Percentiles rank a stretch among this genome's conserved stretches.
Evolutionary conservation across 2,888 invertebrate genomes (phyloP).

Genomic region (Smittia aterrima): DNA sequence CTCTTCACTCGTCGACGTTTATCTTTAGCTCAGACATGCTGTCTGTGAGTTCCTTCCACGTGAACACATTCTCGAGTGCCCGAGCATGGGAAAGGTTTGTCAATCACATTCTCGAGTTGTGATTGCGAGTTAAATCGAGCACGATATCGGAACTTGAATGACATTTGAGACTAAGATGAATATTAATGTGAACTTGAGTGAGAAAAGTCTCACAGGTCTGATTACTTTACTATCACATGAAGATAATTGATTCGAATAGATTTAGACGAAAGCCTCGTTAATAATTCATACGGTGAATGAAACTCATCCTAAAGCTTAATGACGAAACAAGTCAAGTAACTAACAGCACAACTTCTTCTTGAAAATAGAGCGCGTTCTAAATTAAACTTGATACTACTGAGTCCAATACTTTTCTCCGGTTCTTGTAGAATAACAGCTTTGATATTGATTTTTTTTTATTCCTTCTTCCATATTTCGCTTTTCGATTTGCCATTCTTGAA

Average conservation of each 20-base stretch:
- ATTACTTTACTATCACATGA: background rate
- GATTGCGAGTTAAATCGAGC: background rate
- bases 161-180: background rate
- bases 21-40: background rate
- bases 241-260: too few relatives aligned
- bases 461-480: background rate
- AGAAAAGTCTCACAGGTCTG: background rate
- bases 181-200: too few relatives aligned
- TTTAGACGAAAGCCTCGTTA: too few relatives aligned
- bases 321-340: too few relatives aligned
- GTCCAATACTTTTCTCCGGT: background rate
- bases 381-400: background rate
- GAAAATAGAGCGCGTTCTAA: slow-evolving; percentile 7
- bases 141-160: background rate
- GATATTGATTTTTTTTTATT: slow-evolving; percentile 10
- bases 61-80: slow-evolving; percentile 10
- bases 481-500: background rate
- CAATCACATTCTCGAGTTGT: slow-evolving; percentile 25
- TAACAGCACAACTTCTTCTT: too few relatives aligned
- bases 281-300: too few relatives aligned
- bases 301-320: too few relatives aligned
- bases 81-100: background rate
- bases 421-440: background rate
- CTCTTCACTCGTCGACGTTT: background rate
- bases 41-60: slow-evolving; percentile 29